Evolutionary conservation across 2,113 vertebrate genomes (phyloP).

Genomic region (Rhea pennata): DNA sequence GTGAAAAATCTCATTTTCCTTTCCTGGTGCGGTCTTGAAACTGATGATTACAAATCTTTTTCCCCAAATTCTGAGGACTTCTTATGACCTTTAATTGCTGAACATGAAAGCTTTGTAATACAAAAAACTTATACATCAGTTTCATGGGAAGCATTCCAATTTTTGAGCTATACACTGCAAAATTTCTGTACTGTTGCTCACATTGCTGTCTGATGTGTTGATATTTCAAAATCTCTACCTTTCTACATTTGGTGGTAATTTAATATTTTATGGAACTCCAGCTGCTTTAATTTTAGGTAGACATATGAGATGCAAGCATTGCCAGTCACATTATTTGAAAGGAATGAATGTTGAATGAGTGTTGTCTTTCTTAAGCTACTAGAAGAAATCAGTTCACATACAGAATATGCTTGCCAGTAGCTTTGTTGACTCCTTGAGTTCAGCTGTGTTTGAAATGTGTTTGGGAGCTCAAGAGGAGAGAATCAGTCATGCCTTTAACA

Average conservation of each 20-base stretch:
- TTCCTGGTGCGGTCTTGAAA: background rate
- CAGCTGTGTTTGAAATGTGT: conserved; percentile 12
- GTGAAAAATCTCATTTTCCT: background rate
- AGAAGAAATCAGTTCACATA: background rate
- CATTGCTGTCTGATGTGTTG: background rate
- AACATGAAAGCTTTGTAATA: background rate
- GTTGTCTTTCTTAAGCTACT: background rate
- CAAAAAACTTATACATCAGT: background rate
- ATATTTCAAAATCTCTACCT: background rate
- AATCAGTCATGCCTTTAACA: background rate
- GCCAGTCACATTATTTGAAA: background rate
- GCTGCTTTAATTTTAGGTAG: background rate
- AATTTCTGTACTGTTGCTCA: background rate
- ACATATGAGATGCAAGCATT: background rate
- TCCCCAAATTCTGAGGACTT: background rate
- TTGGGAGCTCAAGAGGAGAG: conserved; percentile 11
- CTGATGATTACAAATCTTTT: background rate
- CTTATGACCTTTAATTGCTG: background rate
- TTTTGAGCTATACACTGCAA: background rate
- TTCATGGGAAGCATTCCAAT: background rate
- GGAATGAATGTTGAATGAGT: background rate
- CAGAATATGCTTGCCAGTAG: background rate
- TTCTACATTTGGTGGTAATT: background rate
- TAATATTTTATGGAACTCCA: background rate
- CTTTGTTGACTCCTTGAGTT: background rate